Evolutionary conservation across 2,113 vertebrate species (phyloP).

Genomic region (Misgurnus anguillicaudatus): DNA sequence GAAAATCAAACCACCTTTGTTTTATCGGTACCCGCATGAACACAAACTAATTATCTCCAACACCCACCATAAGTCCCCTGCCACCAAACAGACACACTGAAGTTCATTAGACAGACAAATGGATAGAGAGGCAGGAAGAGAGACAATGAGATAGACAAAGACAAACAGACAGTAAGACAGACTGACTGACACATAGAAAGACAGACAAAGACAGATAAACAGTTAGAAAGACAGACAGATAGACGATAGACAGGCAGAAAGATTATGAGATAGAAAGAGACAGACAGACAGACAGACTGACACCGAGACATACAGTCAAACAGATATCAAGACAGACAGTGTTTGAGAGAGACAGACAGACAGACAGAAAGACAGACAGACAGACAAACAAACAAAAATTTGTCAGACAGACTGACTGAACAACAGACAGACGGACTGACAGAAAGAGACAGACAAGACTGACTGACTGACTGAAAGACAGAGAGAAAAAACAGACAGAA

Average conservation of each 20-base stretch:
- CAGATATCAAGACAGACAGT: background rate
- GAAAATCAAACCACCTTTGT: conserved; percentile 6
- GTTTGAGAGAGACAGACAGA: fast-evolving
- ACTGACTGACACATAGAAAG: background rate
- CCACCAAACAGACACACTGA: background rate
- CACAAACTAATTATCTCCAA: conserved; percentile 27
- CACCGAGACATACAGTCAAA: fast-evolving
- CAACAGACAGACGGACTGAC: background rate
- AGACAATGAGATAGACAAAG: fast-evolving
- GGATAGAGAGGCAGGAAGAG: background rate
- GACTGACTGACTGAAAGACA: too few relatives aligned
- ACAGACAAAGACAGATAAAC: background rate
- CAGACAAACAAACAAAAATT: too few relatives aligned
- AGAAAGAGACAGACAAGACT: background rate
- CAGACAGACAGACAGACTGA: background rate
- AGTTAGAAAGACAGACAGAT: background rate
- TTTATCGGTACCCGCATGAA: background rate
- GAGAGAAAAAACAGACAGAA: too few relatives aligned
- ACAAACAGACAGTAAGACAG: fast-evolving
- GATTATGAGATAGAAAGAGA: too few relatives aligned
- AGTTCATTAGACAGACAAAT: background rate
- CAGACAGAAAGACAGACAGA: background rate
- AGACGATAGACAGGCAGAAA: too few relatives aligned
- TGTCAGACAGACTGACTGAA: too few relatives aligned
- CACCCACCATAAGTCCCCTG: background rate